Conservation (phyloP, 2,797 vertebrate species). For the Rhinichthys osculus region DNA sequence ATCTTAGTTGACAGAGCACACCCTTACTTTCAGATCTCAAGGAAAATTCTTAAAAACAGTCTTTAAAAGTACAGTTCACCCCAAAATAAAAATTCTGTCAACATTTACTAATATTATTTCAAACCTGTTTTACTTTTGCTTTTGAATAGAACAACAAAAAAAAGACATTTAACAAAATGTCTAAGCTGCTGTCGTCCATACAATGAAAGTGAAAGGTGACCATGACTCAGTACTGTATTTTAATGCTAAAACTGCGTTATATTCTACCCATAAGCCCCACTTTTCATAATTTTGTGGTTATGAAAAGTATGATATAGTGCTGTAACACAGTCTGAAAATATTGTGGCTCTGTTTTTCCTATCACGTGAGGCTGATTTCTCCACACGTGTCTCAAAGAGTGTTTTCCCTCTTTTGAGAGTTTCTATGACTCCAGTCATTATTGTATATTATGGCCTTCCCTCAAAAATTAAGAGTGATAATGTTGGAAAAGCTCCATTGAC, state of each 20-base stretch:
- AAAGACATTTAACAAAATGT: not conserved
- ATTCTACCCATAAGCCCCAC: not conserved
- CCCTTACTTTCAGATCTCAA: slow-evolving; percentile 11
- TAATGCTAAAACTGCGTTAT: not conserved
- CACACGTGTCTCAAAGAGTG: slow-evolving; percentile 39
- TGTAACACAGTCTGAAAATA: slow-evolving; percentile 17
- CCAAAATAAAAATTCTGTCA: not conserved
- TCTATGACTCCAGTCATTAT: slow-evolving; percentile 46
- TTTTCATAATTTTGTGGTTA: not conserved
- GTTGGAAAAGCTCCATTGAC: slow-evolving; percentile 32
- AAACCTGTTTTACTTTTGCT: not conserved
- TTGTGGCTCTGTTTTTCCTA: slow-evolving; percentile 45
- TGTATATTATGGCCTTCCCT: slow-evolving; percentile 45
- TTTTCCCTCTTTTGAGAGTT: slow-evolving; percentile 42
- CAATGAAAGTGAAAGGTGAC: not conserved
- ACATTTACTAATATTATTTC: not conserved
- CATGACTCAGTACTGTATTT: not conserved
- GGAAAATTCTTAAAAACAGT: not conserved
- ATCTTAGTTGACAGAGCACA: not conserved
- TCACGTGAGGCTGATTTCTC: slow-evolving; percentile 37
- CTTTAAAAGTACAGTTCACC: not conserved
- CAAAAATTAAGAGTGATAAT: slow-evolving; percentile 15
- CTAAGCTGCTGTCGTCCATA: not conserved
- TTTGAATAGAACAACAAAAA: not conserved
- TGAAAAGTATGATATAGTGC: slow-evolving; percentile 16